Evolutionary conservation across 2,797 vertebrate species (phyloP).

Genomic region (Fistularia tabacaria): DNA sequence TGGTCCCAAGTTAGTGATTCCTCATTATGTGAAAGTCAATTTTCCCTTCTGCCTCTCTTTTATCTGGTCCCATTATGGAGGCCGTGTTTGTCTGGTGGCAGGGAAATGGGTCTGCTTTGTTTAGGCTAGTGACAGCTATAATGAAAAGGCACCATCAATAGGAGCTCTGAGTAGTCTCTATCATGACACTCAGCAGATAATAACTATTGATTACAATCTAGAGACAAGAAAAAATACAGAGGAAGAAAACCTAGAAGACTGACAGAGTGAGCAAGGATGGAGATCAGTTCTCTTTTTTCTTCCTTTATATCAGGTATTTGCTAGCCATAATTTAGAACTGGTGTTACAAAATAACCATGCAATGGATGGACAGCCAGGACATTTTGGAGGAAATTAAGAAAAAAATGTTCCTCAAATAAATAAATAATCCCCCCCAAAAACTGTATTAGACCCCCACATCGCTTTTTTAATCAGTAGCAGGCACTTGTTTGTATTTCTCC

Average conservation of each 20-base stretch:
- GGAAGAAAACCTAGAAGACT: conserved; percentile 51
- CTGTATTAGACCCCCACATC: not conserved
- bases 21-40: conserved; percentile 76
- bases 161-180: conserved; percentile 59
- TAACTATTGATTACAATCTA: conserved; percentile 76
- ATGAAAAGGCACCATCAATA: conserved; percentile 79
- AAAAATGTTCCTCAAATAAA: too few species aligned
- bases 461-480: conserved; percentile 42
- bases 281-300: conserved; percentile 16
- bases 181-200: conserved; percentile 69
- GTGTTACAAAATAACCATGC: conserved; percentile 19
- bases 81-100: conserved; percentile 73
- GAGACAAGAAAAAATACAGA: conserved; percentile 54
- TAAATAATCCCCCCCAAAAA: too few species aligned
- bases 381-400: too few species aligned
- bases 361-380: conserved; percentile 19
- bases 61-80: conserved; percentile 73
- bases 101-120: conserved; percentile 75
- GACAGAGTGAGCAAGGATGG: conserved; percentile 33
- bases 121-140: conserved; percentile 78
- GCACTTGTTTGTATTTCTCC: not conserved
- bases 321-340: conserved; percentile 27
- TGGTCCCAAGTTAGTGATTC: conserved; percentile 68
- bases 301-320: conserved; percentile 37
- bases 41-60: conserved; percentile 70